phyloP scores from a whole-genome alignment of 2,888 invertebrate genomes.

The Tetropium fuscum region DNA sequence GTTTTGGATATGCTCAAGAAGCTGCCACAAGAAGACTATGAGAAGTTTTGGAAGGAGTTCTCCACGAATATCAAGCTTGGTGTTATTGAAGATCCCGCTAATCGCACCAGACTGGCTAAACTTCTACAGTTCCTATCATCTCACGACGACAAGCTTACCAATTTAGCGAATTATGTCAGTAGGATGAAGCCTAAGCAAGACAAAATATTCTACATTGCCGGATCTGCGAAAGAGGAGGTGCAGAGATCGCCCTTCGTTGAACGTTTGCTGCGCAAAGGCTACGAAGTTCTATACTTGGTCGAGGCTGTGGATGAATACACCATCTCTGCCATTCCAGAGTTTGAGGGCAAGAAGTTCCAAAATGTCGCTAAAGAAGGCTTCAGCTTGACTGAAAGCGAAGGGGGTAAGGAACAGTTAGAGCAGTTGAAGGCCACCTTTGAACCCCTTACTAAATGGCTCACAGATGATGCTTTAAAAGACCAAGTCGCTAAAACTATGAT shows the following conservation, averaged over 20 bases:
- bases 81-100: conserved; percentile 97
- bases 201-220: conserved; percentile 97
- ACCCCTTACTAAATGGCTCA: conserved; percentile 92
- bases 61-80: conserved; percentile 89
- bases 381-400: conserved; percentile 80
- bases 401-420: conserved; percentile 81
- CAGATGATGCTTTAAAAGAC: conserved; percentile 82
- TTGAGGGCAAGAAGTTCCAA: conserved; percentile 99
- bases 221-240: conserved; percentile 86
- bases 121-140: conserved; percentile 93
- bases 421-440: conserved; percentile 83
- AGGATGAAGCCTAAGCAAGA: conserved; percentile 97
- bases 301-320: conserved; percentile 99
- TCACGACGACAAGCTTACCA: conserved; percentile 74
- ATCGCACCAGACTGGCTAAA: conserved; percentile 95
- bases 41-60: conserved; percentile 98
- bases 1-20: conserved; percentile 98
- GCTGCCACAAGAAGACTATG: conserved; percentile 88
- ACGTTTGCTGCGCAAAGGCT: conserved; percentile 90
- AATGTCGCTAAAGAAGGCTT: conserved; percentile 99
- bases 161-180: conserved; percentile 88
- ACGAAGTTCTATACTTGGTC: conserved; percentile 92
- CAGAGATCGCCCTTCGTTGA: conserved; percentile 96
- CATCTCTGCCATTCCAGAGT: conserved; percentile 96
- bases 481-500: conserved; percentile 83